Base-by-base conservation (phyloP, 1,140 invertebrate species). In the Drosophila truncata region DNA sequence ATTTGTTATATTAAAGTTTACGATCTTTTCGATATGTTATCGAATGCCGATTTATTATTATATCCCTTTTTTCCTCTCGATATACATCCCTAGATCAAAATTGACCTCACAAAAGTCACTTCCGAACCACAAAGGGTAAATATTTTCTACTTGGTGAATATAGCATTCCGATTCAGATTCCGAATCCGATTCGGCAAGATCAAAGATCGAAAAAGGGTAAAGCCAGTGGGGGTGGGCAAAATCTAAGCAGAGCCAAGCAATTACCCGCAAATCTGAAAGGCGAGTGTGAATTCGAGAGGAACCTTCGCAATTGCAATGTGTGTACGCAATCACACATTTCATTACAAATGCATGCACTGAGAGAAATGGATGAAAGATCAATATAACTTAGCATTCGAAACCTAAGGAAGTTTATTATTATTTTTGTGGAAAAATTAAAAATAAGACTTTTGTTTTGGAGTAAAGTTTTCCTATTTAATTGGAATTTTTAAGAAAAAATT, bases 221-320 rank as follows among this genome's bases (percentile, higher is more conserved):
- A 47, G 46, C 23, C 25, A 4, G 11, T 3, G 50, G 55, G 27
- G 63, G 29, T 33, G 58, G 66, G 52, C 33, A 16, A 47, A 47
- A 55, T 55, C 52, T 55, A 55, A 39, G 52, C 52, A 54, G 47
- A 55, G 47, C 27, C n/a, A 35, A 14, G 54, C 70, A 72, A 73
- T 73, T 73, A 73, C 69, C 29, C 42, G 44, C 44, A 23, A 72
- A 60, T 52, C 54, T 55, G 64, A 77, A 77, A 77, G 64, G 49
- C 73, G 62, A 77, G 55, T 77, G 63, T 73, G 73, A 76, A 66
- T 65, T 70, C 16, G 54, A 63, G 71, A 57, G 50, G 72, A 74
- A 64, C 52, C 55, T 77, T 67, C 42, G 47, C 57, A 39, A 75
- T 76, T 57, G 55, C 64, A 77, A 44, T 14, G 65, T 54, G 50